These are phyloP conservation scores for Oscheius myriophilus DNA, from an alignment of 2,888 invertebrate species.

Conservation along the genomic window DNA sequence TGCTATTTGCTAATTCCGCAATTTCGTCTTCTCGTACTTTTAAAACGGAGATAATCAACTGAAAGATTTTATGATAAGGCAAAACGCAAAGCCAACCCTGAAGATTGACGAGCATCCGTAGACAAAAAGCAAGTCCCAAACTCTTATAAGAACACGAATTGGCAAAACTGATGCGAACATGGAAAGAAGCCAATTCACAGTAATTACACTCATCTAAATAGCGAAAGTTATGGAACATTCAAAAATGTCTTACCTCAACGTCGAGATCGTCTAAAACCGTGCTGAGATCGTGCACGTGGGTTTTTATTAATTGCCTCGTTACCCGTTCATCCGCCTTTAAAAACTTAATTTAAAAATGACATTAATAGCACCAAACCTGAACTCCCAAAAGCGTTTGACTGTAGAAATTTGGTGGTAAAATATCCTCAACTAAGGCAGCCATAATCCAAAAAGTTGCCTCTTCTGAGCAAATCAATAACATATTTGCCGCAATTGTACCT, in stretches of 20 bases:
- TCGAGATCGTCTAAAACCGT: conserved; percentile 71
- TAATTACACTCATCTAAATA: conserved; percentile 83
- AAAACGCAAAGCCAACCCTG: conserved; percentile 71
- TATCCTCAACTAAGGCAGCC: conserved; percentile 97
- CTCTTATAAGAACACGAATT: conserved; percentile 88
- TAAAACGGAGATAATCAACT: conserved; percentile 67
- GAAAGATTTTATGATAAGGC: conserved; percentile 10
- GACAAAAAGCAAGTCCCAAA: conserved; percentile 97
- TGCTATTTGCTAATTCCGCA: conserved; percentile 82
- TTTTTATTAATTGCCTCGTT: conserved; percentile 87
- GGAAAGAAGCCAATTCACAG: conserved; percentile 96
- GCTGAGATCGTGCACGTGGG: conserved; percentile 84
- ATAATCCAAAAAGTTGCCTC: conserved; percentile 99
- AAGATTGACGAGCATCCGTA: conserved; percentile 94
- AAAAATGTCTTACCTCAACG: conserved; percentile 39
- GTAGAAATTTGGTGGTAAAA: conserved; percentile 95
- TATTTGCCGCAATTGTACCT: conserved; percentile 83
- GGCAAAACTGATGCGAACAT: conserved; percentile 95
- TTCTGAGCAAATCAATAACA: conserved; percentile 92
- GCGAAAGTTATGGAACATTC: background rate
- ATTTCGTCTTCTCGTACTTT: conserved; percentile 80
- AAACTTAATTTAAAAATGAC: background rate
- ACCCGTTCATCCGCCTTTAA: conserved; percentile 81
- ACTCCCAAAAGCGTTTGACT: conserved; percentile 85
- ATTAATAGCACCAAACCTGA: conserved; percentile 61